Conservation (phyloP, 2,888 invertebrate genomes). For the Sinotaia quadrata region DNA sequence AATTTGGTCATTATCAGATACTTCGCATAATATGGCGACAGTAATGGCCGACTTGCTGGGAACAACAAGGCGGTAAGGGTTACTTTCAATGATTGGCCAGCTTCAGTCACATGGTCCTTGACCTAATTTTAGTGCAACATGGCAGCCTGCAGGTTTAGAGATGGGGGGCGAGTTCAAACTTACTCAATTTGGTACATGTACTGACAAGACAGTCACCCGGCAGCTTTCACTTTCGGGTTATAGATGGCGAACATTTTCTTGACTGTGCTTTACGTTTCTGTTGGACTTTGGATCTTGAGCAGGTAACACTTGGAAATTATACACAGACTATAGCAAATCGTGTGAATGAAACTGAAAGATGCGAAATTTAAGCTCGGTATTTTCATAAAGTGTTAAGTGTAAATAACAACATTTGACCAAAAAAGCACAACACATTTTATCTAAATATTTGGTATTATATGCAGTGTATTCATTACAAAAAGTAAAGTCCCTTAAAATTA, state of each 20-base stretch:
- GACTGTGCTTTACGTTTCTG: conserved; percentile 51
- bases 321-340: no score
- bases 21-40: conserved; percentile 93
- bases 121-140: conserved; percentile 51
- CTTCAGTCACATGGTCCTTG: conserved; percentile 64
- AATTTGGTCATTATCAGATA: conserved; percentile 67
- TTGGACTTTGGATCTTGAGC: conserved; percentile 54
- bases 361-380: no score
- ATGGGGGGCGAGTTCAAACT: conserved; percentile 16
- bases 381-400: no score
- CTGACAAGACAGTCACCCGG: conserved; percentile 6
- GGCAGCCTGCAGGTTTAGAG: conserved; percentile 33
- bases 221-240: background rate
- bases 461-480: no score
- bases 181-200: conserved; percentile 17
- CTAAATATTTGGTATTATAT: no score
- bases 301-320: no score
- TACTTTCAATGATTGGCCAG: conserved; percentile 64
- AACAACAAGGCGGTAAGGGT: conserved; percentile 73
- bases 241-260: conserved; percentile 54
- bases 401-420: no score
- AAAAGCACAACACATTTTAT: no score
- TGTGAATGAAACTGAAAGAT: no score
- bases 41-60: conserved; percentile 87
- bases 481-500: no score